Evolutionary conservation across 2,113 vertebrate species (phyloP).

Genomic region (Macquaria australasica): DNA sequence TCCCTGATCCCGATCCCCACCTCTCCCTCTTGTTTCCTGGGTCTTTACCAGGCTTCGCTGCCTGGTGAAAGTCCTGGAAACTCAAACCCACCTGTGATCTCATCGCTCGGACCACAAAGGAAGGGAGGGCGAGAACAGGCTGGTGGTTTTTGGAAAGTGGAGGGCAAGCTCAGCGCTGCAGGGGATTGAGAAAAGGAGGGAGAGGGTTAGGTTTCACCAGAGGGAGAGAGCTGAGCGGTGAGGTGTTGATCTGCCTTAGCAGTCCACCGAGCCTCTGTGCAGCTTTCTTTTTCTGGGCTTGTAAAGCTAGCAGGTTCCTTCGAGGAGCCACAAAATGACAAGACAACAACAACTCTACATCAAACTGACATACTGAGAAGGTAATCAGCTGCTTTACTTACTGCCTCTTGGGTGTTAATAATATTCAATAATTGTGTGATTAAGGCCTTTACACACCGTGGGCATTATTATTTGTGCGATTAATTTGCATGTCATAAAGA

Average conservation of each 20-base stretch:
- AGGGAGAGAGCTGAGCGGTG: background rate
- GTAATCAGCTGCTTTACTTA: slow-evolving; percentile 4
- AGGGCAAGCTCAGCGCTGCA: slow-evolving; percentile 15
- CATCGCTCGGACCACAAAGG: slow-evolving; percentile 14
- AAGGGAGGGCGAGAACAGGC: background rate
- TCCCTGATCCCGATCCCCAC: background rate
- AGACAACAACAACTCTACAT: background rate
- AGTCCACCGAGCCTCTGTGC: background rate
- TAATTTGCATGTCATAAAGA: too few species aligned
- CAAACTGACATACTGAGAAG: background rate
- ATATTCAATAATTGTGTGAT: too few species aligned
- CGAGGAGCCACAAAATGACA: background rate
- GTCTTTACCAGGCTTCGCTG: background rate
- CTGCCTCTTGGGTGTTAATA: background rate
- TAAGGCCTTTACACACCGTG: too few species aligned
- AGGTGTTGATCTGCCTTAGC: slow-evolving; percentile 46
- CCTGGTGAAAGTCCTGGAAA: background rate
- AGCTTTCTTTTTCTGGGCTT: background rate
- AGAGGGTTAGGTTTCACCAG: slow-evolving; percentile 31
- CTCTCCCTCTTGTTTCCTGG: background rate
- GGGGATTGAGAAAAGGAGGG: slow-evolving; percentile 14
- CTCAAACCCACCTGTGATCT: slow-evolving; percentile 31
- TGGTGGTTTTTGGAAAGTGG: background rate
- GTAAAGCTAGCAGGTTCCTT: slow-evolving; percentile 26
- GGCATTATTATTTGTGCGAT: too few species aligned